Percentiles rank a stretch among this genome's conserved stretches.
These are phyloP conservation scores for Sarotherodon lohbergeri DNA, from an alignment of 2,113 vertebrate species.

Conservation along the genomic window DNA sequence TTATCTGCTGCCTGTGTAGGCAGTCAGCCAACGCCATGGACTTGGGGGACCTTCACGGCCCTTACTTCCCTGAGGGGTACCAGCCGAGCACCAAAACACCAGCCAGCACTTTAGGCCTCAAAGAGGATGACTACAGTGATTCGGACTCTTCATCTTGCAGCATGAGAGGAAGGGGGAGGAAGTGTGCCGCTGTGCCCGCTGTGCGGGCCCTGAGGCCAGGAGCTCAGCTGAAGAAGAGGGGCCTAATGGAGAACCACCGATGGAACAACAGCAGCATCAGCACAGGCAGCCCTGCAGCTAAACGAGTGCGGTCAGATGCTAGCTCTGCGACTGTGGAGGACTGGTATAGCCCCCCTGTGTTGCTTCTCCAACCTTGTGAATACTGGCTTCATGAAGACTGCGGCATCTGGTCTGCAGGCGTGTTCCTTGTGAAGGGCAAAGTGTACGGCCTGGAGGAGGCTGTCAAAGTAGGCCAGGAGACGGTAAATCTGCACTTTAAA, in stretches of 20 bases:
- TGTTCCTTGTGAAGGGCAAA: slow-evolving; percentile 76
- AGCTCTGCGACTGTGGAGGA: slow-evolving; percentile 26
- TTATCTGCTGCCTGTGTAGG: slow-evolving; percentile 75
- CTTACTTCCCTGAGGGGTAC: slow-evolving; percentile 75
- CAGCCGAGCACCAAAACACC: slow-evolving; percentile 40
- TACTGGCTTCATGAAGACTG: slow-evolving; percentile 80
- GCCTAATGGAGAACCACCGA: background rate
- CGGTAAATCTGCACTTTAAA: slow-evolving; percentile 51
- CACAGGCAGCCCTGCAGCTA: slow-evolving; percentile 45
- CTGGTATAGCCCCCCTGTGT: slow-evolving; percentile 73
- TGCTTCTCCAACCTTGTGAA: slow-evolving; percentile 69
- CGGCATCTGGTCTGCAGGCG: slow-evolving; percentile 73
- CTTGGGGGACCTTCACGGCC: slow-evolving; percentile 77
- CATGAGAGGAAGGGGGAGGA: slow-evolving; percentile 11
- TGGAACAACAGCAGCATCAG: background rate
- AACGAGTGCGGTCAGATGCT: slow-evolving; percentile 39
- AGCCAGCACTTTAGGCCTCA: slow-evolving; percentile 5
- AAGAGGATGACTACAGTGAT: slow-evolving; percentile 57
- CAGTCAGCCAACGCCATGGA: slow-evolving; percentile 72
- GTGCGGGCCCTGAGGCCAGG: background rate
- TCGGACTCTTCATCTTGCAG: slow-evolving; percentile 57
- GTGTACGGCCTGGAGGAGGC: slow-evolving; percentile 76
- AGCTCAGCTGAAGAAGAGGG: slow-evolving; percentile 25
- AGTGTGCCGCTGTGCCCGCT: background rate
- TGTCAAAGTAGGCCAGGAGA: slow-evolving; percentile 67